Percentiles rank a stretch among this genome's conserved stretches.
phyloP scores from a whole-genome alignment of 2,888 invertebrate species.

The Cosmorhoe ocellata region DNA sequence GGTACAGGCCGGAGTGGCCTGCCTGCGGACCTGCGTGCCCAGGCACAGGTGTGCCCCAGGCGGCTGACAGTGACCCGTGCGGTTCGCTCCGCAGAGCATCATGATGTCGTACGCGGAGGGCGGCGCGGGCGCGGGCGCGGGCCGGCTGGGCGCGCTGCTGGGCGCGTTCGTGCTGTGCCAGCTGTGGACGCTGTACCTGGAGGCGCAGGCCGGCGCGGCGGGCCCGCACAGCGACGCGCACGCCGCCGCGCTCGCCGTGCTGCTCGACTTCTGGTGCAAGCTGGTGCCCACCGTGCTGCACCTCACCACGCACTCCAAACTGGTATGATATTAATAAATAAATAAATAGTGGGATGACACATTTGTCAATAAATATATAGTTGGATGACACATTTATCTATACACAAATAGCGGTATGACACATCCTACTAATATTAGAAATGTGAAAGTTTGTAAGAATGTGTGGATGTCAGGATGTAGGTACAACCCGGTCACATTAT shows the following conservation, averaged over 20 bases:
- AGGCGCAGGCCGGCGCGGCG: slow-evolving; percentile 88
- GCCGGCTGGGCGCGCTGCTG: slow-evolving; percentile 97
- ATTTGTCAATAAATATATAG: too few relatives aligned
- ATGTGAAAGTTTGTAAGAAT: too few relatives aligned
- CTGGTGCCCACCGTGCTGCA: slow-evolving; percentile 98
- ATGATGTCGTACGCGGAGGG: slow-evolving; percentile 98
- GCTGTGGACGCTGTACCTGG: slow-evolving; percentile 99
- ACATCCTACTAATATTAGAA: too few relatives aligned
- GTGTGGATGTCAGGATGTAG: too few relatives aligned
- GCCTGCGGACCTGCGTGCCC: too few relatives aligned
- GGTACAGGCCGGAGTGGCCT: too few relatives aligned
- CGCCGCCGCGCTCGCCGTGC: slow-evolving; percentile 88
- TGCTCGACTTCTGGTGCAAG: slow-evolving; percentile 99
- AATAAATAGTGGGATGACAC: too few relatives aligned
- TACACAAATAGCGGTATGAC: too few relatives aligned
- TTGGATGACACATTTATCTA: too few relatives aligned
- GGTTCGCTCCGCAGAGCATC: slow-evolving; percentile 84
- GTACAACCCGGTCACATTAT: too few relatives aligned
- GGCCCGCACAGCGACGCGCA: slow-evolving; percentile 87
- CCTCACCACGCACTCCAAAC: slow-evolving; percentile 89
- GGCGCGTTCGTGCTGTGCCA: slow-evolving; percentile 99
- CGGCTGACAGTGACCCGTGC: too few relatives aligned
- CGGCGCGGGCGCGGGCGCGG: slow-evolving; percentile 86
- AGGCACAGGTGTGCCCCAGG: too few relatives aligned
- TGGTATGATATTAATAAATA: slow-evolving; percentile 80